Percentiles rank a stretch among this genome's conserved stretches.
Conservation (phyloP, 2,797 vertebrate species). For the Lemur catta region DNA sequence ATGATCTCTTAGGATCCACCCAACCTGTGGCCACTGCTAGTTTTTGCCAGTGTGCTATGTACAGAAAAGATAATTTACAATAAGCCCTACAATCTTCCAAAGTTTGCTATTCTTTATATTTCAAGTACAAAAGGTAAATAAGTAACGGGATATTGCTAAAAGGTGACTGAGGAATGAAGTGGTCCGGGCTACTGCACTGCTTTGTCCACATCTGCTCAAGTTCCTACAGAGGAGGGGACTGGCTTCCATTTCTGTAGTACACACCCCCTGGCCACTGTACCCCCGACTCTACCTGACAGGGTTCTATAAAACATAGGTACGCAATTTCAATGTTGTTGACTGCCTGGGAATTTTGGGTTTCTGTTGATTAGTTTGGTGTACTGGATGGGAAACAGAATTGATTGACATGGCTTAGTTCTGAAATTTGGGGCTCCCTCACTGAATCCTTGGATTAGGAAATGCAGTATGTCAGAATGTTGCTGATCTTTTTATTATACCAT, state of each 20-base stretch:
- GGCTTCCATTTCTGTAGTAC: background rate
- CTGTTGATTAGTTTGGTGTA: background rate
- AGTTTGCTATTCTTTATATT: background rate
- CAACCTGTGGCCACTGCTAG: background rate
- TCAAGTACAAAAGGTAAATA: conserved; percentile 14
- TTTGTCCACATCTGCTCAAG: background rate
- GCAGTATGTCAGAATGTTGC: background rate
- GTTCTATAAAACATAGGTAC: background rate
- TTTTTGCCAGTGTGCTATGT: background rate
- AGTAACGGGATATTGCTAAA: background rate
- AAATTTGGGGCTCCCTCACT: background rate
- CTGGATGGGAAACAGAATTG: background rate
- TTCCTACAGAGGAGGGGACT: background rate
- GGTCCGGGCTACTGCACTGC: background rate
- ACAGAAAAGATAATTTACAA: background rate
- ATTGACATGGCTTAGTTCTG: background rate
- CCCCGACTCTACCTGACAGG: background rate
- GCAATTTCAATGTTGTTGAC: background rate
- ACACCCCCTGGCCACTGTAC: background rate
- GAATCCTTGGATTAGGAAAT: background rate
- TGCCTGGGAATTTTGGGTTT: background rate
- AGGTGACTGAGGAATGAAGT: background rate
- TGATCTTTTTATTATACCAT: background rate
- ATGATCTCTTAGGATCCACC: background rate
- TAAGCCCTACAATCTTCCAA: background rate